Evolutionary conservation across 2,888 invertebrate genomes (phyloP), one percentile per base, ranked within the genome.

Genomic region (Acanthosoma haemorrhoidale): DNA sequence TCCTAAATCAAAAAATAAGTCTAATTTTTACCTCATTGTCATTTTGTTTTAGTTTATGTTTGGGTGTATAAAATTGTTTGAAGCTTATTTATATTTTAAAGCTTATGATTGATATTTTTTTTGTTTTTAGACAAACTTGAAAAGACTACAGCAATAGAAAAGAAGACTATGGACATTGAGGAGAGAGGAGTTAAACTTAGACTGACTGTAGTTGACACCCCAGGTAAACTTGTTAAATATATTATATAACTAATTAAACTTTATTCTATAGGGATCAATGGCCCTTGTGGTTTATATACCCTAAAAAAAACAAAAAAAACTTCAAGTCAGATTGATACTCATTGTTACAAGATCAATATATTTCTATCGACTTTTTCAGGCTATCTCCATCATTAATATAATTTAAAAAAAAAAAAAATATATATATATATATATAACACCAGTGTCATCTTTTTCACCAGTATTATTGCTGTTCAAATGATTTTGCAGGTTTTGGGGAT

Each of bases 131-230:
- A 86, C 70, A 81, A 83, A 59, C 78, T 86, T 36, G 82, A 83
- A 70, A 83, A 84, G 74, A 87, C 87, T 2, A 85, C 86, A 1
- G 77, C 80, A 16, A 85, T 87, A 70, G 85, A 86, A 76, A 86
- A 85, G 78, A 85, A 86, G 76, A 94, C 93, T 9, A 91, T 95
- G 89, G 96, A 96, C 80, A 95, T 96, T 73, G 96, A 96, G 80
- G 96, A 96, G 80, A 87, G 91, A 59, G 96, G 95, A 9, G 94
- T 96, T 0, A 91, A 93, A 78, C 82, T 96, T 71, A 86, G 94
- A 75, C 82, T 96, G 72, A 96, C 95, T 1, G 91, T 96, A 73
- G 94, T 96, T 8, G 96, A 96, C 79, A 96, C 96, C 0, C 96
- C 96, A n/a, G 92, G 84, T 83, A 76, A 74, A 73, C 70, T 21